phyloP scores from a whole-genome alignment of 1,140 invertebrate species.

The Maniola jurtina region DNA sequence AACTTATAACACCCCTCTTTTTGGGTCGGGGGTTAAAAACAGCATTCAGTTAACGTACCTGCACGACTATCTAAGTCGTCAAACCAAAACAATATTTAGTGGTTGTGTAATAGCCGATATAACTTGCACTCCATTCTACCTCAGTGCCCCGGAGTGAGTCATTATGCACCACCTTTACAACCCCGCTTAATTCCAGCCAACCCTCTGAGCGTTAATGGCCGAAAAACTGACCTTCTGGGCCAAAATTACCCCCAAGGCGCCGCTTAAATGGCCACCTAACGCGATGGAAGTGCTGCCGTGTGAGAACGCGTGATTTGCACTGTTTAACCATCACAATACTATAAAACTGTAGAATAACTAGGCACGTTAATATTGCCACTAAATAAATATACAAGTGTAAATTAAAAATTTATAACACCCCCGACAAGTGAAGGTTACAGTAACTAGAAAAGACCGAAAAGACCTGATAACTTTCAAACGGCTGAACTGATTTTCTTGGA shows the following conservation, averaged over 20 bases:
- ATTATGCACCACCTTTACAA: conserved; percentile 67
- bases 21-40: too few species aligned
- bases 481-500: too few species aligned
- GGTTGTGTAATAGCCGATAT: conserved; percentile 29
- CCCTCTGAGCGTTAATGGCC: conserved; percentile 69
- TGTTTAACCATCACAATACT: conserved; percentile 20
- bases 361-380: background rate
- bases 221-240: conserved; percentile 71
- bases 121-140: conserved; percentile 40
- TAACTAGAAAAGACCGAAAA: too few species aligned
- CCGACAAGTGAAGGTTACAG: too few species aligned
- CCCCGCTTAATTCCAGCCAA: conserved; percentile 56
- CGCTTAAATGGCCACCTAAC: conserved; percentile 60
- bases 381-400: too few species aligned
- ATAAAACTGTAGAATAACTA: background rate
- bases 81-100: conserved; percentile 28
- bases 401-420: too few species aligned
- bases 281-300: conserved; percentile 26
- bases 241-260: conserved; percentile 58
- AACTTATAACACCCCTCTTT: too few species aligned
- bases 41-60: background rate
- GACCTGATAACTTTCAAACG: too few species aligned
- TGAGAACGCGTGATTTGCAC: conserved; percentile 32
- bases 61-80: conserved; percentile 11
- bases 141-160: conserved; percentile 60